Percentiles rank a stretch among this genome's conserved stretches.
phyloP scores from a whole-genome alignment of 1,140 invertebrate species.

The Elymnias hypermnestra region DNA sequence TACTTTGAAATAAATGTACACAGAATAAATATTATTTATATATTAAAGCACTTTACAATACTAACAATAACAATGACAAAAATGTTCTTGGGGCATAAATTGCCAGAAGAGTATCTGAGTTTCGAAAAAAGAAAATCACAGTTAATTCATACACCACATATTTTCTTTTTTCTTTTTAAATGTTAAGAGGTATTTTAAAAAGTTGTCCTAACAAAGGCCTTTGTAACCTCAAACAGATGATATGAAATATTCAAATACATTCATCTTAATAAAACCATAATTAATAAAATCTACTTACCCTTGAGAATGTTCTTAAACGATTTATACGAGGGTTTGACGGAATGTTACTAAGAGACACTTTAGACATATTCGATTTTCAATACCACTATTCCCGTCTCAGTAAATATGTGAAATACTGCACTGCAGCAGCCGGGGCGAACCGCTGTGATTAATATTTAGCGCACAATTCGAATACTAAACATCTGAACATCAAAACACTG shows the following conservation, averaged over 20 bases:
- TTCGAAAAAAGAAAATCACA: too few species aligned
- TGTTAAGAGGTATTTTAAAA: background rate
- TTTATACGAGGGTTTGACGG: constrained; percentile 66
- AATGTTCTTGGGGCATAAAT: too few species aligned
- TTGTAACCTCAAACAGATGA: constrained; percentile 9
- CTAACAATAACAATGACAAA: too few species aligned
- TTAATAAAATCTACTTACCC: too few species aligned
- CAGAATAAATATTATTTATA: too few species aligned
- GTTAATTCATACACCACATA: too few species aligned
- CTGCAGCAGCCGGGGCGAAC: constrained; percentile 17
- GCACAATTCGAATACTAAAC: constrained; percentile 36
- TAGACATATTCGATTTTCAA: constrained; percentile 48
- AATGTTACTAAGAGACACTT: constrained; percentile 64
- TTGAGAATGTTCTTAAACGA: constrained; percentile 63
- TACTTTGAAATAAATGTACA: too few species aligned
- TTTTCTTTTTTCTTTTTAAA: too few species aligned
- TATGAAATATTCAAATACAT: too few species aligned
- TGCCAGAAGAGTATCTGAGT: too few species aligned
- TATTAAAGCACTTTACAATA: too few species aligned
- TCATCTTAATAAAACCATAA: too few species aligned
- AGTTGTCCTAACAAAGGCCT: constrained; percentile 5
- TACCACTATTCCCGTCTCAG: constrained; percentile 2
- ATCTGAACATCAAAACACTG: constrained; percentile 36
- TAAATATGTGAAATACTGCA: constrained; percentile 18
- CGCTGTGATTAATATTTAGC: constrained; percentile 24